Percentiles rank a stretch among this genome's conserved stretches.
Evolutionary conservation across 1,140 invertebrate genomes (phyloP).

Genomic region (Saccostrea glomerata): DNA sequence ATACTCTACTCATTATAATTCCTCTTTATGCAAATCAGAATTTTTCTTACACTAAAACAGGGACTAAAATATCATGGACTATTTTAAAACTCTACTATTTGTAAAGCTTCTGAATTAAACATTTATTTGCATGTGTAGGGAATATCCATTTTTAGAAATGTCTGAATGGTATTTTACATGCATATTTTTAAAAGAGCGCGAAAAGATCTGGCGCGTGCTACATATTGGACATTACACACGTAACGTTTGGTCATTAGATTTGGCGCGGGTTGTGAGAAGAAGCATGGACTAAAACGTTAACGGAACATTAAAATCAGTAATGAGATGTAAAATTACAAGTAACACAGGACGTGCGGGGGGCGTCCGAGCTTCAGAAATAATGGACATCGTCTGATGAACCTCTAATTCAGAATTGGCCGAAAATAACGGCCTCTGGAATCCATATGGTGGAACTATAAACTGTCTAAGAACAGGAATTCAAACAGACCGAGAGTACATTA

Average conservation of each 20-base stretch:
- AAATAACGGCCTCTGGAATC: background rate
- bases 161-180: background rate
- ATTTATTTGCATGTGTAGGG: background rate
- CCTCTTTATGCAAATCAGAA: background rate
- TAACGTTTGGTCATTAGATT: constrained; percentile 24
- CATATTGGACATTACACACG: background rate
- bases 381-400: background rate
- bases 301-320: constrained; percentile 31
- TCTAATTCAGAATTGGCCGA: background rate
- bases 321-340: constrained; percentile 37
- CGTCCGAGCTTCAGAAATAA: background rate
- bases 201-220: background rate
- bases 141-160: background rate
- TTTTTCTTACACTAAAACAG: background rate
- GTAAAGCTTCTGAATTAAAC: background rate
- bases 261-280: background rate
- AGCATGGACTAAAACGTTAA: background rate
- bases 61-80: background rate
- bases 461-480: constrained; percentile 4
- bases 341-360: background rate
- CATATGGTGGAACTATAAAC: constrained; percentile 9
- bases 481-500: constrained; percentile 26
- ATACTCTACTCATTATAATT: background rate
- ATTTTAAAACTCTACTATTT: background rate
- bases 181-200: background rate